Evolutionary conservation across 1,140 invertebrate species (phyloP).

Genomic region (Apis cerana): DNA sequence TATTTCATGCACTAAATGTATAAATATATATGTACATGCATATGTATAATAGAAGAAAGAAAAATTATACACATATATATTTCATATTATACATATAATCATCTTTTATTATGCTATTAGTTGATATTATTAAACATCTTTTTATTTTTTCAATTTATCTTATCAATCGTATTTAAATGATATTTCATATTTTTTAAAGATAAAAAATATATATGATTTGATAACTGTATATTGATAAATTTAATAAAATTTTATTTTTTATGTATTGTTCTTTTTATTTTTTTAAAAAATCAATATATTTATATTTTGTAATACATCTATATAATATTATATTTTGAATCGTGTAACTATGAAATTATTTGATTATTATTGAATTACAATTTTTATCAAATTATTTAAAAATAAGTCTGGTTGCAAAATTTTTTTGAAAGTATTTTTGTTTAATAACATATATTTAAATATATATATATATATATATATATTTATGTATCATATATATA

Average conservation of each 20-base stretch:
- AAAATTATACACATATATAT: too few species aligned
- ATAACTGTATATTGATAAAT: not conserved
- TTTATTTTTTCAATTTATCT: not conserved
- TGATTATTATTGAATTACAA: not conserved
- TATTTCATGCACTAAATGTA: not conserved
- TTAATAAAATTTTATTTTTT: not conserved
- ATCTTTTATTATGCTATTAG: too few species aligned
- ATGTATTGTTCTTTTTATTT: not conserved
- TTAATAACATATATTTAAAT: too few species aligned
- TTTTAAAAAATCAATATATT: not conserved
- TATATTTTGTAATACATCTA: not conserved
- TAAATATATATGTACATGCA: not conserved
- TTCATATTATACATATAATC: too few species aligned
- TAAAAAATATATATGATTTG: not conserved
- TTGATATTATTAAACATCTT: not conserved
- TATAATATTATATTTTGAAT: not conserved
- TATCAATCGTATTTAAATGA: too few species aligned
- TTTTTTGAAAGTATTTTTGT: not conserved
- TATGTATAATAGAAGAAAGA: not conserved
- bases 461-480: too few species aligned
- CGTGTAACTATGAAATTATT: slow-evolving; percentile 17
- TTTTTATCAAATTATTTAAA: not conserved
- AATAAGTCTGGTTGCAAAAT: not conserved
- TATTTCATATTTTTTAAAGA: not conserved
- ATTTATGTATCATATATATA: too few species aligned